Percentiles rank a stretch among this genome's conserved stretches.
phyloP scores from a whole-genome alignment of 2,797 vertebrate species.

The Crenichthys baileyi region DNA sequence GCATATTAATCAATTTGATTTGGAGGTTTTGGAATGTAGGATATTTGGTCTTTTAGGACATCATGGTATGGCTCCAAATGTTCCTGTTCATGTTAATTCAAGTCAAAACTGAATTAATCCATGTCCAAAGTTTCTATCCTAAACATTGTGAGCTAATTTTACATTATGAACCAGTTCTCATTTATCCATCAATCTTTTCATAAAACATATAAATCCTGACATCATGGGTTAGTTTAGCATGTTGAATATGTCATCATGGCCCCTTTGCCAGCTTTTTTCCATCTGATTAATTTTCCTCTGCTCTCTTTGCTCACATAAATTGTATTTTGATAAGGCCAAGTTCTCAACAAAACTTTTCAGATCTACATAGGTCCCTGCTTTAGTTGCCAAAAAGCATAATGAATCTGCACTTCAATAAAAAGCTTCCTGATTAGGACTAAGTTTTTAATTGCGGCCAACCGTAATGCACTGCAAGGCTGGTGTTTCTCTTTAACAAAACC shows the following conservation, averaged over 20 bases:
- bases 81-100: neutral
- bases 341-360: neutral
- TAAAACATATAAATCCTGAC: no score
- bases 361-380: neutral
- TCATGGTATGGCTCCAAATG: constrained; percentile 6
- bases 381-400: neutral
- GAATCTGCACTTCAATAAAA: neutral
- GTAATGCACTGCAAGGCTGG: neutral
- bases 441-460: neutral
- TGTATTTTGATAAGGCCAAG: neutral
- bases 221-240: no score
- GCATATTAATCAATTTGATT: constrained; percentile 37
- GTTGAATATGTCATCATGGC: neutral
- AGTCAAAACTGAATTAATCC: neutral
- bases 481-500: neutral
- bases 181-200: neutral
- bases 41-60: constrained; percentile 5
- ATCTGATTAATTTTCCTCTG: neutral
- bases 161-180: neutral
- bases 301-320: neutral
- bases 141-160: no score
- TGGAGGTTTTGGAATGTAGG: constrained; percentile 18
- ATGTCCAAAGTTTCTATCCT: neutral
- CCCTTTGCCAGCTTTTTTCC: neutral
- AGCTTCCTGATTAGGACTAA: neutral